phyloP scores from a whole-genome alignment of 1,140 invertebrate genomes.

The Bombus haemorrhoidalis region DNA sequence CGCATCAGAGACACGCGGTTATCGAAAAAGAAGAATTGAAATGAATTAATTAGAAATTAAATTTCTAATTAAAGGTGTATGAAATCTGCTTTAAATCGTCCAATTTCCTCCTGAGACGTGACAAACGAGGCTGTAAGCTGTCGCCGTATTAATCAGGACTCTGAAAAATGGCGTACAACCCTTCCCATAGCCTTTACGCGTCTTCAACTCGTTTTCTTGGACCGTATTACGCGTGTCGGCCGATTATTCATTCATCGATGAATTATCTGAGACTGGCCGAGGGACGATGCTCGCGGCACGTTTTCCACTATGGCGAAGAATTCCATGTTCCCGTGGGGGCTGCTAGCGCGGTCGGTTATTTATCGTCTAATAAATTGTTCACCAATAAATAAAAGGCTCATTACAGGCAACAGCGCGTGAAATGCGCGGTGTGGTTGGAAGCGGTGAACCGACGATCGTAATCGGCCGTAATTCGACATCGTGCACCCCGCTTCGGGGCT shows the following conservation, averaged over 20 bases:
- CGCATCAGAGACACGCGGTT: accelerated
- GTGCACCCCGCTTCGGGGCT: conserved; percentile 23
- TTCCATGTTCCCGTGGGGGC: conserved; percentile 26
- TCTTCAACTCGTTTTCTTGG: not conserved
- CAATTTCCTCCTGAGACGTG: not conserved
- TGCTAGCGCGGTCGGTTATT: conserved; percentile 29
- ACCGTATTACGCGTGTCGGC: not conserved
- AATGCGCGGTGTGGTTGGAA: conserved; percentile 33
- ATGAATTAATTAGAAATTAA: too few species aligned
- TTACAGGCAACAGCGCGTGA: conserved; percentile 52
- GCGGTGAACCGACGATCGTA: conserved; percentile 52
- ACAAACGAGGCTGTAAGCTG: not conserved
- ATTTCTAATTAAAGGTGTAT: too few species aligned
- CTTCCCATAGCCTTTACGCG: not conserved
- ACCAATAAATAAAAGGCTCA: conserved; percentile 62
- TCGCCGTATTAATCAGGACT: not conserved
- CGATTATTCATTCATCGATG: conserved; percentile 12
- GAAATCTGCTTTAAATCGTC: not conserved
- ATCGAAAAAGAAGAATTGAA: too few species aligned
- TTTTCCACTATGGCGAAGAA: conserved; percentile 20
- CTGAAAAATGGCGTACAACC: not conserved
- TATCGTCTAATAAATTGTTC: conserved; percentile 62
- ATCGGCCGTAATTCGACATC: conserved; percentile 64
- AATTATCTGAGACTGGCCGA: not conserved
- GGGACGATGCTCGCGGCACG: not conserved